Evolutionary conservation across 2,797 vertebrate species (phyloP).

Genomic region (Allobates femoralis): DNA sequence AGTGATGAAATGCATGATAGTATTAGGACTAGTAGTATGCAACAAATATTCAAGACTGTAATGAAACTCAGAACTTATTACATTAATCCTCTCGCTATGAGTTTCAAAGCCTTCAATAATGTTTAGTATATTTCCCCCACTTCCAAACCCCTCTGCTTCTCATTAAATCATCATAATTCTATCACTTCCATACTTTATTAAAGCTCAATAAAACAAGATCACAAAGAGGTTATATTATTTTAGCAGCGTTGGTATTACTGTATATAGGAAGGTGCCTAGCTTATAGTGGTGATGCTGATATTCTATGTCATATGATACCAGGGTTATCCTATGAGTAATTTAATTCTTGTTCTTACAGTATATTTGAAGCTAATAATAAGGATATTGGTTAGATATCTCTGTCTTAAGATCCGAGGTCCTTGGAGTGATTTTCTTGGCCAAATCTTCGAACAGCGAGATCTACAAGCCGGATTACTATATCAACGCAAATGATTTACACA

Average conservation of each 20-base stretch:
- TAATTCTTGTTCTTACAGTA: not conserved
- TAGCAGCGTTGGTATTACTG: not conserved
- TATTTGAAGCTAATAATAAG: not conserved
- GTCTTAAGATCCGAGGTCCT: too few species aligned
- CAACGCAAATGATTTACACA: too few species aligned
- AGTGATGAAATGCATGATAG: not conserved
- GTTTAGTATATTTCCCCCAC: not conserved
- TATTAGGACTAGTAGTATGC: not conserved
- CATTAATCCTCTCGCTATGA: not conserved
- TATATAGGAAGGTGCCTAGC: not conserved
- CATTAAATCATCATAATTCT: not conserved
- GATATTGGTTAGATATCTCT: not conserved
- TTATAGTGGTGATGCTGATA: not conserved
- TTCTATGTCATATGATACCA: not conserved
- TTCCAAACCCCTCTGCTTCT: not conserved
- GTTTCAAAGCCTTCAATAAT: not conserved
- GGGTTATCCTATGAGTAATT: not conserved
- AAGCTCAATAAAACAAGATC: conserved; percentile 11
- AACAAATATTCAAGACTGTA: not conserved
- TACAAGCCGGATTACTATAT: too few species aligned
- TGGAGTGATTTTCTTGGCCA: too few species aligned
- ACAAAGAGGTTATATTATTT: not conserved
- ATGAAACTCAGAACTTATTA: not conserved
- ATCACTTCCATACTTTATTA: conserved; percentile 15
- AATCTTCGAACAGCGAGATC: too few species aligned